Percentiles rank a stretch among this genome's conserved stretches.
phyloP scores from a whole-genome alignment of 2,797 vertebrate genomes.

The Calcarius lapponicus region DNA sequence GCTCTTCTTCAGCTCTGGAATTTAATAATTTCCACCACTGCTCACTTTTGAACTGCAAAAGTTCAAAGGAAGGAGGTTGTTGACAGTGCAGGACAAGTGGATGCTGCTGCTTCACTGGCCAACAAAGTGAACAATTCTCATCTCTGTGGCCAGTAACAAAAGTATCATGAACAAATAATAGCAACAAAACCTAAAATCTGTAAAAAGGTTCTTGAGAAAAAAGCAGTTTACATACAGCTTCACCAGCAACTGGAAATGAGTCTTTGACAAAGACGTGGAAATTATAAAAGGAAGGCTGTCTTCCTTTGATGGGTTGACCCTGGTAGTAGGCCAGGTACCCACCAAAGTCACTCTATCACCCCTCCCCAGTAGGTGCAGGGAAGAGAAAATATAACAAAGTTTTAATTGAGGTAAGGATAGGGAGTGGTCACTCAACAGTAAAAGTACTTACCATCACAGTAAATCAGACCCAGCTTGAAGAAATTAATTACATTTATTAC shows the following conservation, averaged over 20 bases:
- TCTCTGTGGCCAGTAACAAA: not conserved
- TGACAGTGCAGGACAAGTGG: not conserved
- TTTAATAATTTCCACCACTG: not conserved
- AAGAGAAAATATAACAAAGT: not conserved
- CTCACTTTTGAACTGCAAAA: not conserved
- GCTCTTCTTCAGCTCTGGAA: not conserved
- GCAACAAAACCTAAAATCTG: not conserved
- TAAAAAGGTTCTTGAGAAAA: not conserved
- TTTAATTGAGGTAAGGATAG: not conserved
- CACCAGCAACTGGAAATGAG: not conserved
- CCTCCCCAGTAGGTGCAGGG: not conserved
- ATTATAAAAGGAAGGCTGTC: not conserved
- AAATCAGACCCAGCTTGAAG: not conserved
- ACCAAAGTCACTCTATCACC: not conserved
- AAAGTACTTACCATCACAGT: not conserved
- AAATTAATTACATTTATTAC: not conserved
- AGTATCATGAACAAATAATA: not conserved
- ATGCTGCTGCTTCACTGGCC: not conserved
- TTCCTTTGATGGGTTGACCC: not conserved
- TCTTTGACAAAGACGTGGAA: not conserved
- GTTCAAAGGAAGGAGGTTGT: not conserved
- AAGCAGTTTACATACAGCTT: not conserved
- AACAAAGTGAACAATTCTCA: not conserved
- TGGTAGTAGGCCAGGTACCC: not conserved
- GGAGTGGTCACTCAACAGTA: too few relatives aligned